Conservation (phyloP, 2,888 invertebrate species). For the Diaprepes abbreviatus region DNA sequence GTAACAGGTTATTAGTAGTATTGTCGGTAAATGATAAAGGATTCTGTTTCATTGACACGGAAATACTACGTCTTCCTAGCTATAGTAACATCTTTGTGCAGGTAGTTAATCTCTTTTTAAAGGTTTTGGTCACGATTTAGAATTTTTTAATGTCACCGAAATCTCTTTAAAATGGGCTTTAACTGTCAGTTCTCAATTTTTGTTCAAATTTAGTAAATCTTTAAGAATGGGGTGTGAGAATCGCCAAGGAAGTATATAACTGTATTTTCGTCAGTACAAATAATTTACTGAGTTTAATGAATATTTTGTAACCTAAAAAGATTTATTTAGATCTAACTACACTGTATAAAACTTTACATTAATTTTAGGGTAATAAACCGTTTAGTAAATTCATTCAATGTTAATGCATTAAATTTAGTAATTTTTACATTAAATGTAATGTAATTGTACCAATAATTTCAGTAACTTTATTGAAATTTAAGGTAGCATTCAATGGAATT, state of each 20-base stretch:
- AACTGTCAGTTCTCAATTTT: slow-evolving; percentile 2
- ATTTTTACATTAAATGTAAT: too few species aligned
- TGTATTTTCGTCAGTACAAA: too few species aligned
- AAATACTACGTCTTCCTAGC: slow-evolving; percentile 14
- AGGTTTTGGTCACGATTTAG: slow-evolving; percentile 36
- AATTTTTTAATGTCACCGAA: slow-evolving; percentile 35
- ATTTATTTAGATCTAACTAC: too few species aligned
- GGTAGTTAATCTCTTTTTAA: slow-evolving; percentile 39
- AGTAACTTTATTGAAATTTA: too few species aligned
- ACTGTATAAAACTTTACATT: too few species aligned
- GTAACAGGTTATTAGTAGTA: neutral
- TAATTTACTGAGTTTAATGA: too few species aligned
- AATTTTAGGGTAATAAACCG: too few species aligned
- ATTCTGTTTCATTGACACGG: slow-evolving; percentile 27
- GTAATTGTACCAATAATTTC: too few species aligned
- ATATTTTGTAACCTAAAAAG: too few species aligned
- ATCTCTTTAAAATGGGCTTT: neutral
- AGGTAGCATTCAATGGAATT: too few species aligned
- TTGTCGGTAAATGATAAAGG: slow-evolving; percentile 32
- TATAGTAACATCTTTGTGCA: slow-evolving; percentile 31
- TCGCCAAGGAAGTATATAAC: neutral
- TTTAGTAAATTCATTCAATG: too few species aligned
- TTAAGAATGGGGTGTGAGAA: slow-evolving; percentile 6
- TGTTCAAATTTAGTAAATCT: neutral
- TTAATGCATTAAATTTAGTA: too few species aligned